These are phyloP conservation scores for Drosophila melanocephala DNA, from an alignment of 2,888 invertebrate genomes.

Conservation along the genomic window DNA sequence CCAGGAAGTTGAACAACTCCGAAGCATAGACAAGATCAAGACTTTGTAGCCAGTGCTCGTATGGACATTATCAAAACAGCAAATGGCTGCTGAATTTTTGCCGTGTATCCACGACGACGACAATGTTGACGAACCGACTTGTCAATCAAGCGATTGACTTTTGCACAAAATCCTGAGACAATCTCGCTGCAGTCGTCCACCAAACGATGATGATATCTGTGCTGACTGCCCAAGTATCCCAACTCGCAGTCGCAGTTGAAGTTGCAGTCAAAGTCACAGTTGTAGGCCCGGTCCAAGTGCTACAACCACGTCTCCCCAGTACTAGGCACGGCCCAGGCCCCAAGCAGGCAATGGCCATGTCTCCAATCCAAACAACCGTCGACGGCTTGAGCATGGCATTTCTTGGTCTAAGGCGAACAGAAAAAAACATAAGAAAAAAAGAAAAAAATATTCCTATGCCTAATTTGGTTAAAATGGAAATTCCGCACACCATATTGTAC, in stretches of 20 bases:
- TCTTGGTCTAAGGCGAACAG: constrained; percentile 61
- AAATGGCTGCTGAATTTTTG: constrained; percentile 44
- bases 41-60: constrained; percentile 8
- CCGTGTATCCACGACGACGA: constrained; percentile 39
- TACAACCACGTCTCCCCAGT: constrained; percentile 11
- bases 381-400: constrained; percentile 62
- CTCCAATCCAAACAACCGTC: constrained; percentile 52
- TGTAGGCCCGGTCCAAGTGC: constrained; percentile 13
- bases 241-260: not conserved
- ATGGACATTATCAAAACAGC: constrained; percentile 64
- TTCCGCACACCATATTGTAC: constrained; percentile 83
- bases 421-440: not conserved
- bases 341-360: constrained; percentile 43
- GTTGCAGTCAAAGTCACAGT: constrained; percentile 9
- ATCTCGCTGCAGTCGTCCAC: constrained; percentile 65
- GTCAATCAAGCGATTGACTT: constrained; percentile 83
- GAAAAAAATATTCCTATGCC: constrained; percentile 76
- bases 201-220: constrained; percentile 73
- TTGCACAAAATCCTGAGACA: constrained; percentile 76
- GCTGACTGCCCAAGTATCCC: constrained; percentile 49
- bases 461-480: constrained; percentile 84
- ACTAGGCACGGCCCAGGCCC: constrained; percentile 36
- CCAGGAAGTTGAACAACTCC: constrained; percentile 67
- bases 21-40: constrained; percentile 65
- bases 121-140: constrained; percentile 70